Evolutionary conservation across 2,888 invertebrate species (phyloP).

Genomic region (Punctoribates punctum): DNA sequence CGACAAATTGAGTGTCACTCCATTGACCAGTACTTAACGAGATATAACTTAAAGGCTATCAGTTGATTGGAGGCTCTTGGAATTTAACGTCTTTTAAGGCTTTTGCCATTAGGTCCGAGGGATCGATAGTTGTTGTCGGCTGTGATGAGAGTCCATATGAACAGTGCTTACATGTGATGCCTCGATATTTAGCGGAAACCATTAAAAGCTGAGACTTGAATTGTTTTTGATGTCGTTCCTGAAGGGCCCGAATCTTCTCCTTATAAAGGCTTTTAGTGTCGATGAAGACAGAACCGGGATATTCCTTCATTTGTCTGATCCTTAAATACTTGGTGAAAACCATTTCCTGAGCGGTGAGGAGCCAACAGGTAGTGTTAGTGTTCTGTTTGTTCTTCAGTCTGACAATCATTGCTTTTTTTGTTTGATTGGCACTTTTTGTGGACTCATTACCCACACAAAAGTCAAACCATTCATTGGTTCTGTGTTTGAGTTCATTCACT

Average conservation of each 20-base stretch:
- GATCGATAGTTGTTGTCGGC: conserved; percentile 27
- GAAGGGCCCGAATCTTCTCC: background rate
- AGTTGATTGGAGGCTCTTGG: background rate
- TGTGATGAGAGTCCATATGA: background rate
- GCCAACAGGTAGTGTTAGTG: conserved; percentile 45
- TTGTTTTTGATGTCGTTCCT: background rate
- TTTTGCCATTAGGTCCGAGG: background rate
- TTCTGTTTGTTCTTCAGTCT: conserved; percentile 43
- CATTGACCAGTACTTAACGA: background rate
- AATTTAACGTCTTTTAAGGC: conserved; percentile 12
- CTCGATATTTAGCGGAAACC: background rate
- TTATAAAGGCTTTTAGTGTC: background rate
- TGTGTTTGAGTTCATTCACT: conserved; percentile 43
- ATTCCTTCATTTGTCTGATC: conserved; percentile 36
- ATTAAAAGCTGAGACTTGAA: conserved; percentile 3
- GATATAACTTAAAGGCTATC: background rate
- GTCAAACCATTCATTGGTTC: conserved; percentile 46
- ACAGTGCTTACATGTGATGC: background rate
- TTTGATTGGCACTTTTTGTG: background rate
- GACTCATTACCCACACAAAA: conserved; percentile 46
- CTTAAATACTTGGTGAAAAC: conserved; percentile 44
- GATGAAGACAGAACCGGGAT: conserved; percentile 41
- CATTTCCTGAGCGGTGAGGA: conserved; percentile 45
- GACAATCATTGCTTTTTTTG: conserved; percentile 41
- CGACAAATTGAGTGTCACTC: background rate